These are phyloP conservation scores for Sitodiplosis mosellana DNA, from an alignment of 1,140 invertebrate species.

Conservation along the genomic window DNA sequence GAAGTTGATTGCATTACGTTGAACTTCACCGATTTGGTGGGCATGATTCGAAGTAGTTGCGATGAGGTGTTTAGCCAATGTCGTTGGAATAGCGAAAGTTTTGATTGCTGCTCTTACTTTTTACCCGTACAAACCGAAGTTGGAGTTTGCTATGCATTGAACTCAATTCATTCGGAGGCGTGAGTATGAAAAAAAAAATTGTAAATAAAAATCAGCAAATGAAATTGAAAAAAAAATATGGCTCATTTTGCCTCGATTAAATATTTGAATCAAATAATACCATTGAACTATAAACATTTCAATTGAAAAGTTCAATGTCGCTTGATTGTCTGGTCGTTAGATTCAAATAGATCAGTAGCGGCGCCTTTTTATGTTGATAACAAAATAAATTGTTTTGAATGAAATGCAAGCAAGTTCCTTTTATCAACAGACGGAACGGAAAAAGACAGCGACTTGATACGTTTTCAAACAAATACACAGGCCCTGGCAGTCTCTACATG, in stretches of 20 bases:
- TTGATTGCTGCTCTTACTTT: constrained; percentile 47
- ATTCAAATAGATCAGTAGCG: too few relatives aligned
- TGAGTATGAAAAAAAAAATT: too few relatives aligned
- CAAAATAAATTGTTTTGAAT: too few relatives aligned
- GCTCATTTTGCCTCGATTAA: not conserved
- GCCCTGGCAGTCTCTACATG: constrained; percentile 34
- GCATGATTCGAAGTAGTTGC: constrained; percentile 37
- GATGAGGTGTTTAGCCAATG: constrained; percentile 34
- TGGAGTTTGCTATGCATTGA: constrained; percentile 42
- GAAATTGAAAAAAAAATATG: too few relatives aligned
- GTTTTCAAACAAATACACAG: constrained; percentile 29
- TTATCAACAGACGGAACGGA: constrained; percentile 4
- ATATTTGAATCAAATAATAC: not conserved
- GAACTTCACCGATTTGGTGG: constrained; percentile 35
- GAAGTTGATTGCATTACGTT: constrained; percentile 31
- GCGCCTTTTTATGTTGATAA: too few relatives aligned
- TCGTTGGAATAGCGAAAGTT: constrained; percentile 36
- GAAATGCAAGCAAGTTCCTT: too few relatives aligned
- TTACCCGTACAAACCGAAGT: constrained; percentile 40
- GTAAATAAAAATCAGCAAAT: too few relatives aligned
- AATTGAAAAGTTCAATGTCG: too few relatives aligned
- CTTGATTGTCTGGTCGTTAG: too few relatives aligned
- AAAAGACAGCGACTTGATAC: constrained; percentile 2
- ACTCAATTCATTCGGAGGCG: constrained; percentile 27
- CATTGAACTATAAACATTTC: too few relatives aligned